Percentiles rank a stretch among this genome's conserved stretches.
These are phyloP conservation scores for Scortum barcoo DNA, from an alignment of 2,113 vertebrate species.

Conservation along the genomic window DNA sequence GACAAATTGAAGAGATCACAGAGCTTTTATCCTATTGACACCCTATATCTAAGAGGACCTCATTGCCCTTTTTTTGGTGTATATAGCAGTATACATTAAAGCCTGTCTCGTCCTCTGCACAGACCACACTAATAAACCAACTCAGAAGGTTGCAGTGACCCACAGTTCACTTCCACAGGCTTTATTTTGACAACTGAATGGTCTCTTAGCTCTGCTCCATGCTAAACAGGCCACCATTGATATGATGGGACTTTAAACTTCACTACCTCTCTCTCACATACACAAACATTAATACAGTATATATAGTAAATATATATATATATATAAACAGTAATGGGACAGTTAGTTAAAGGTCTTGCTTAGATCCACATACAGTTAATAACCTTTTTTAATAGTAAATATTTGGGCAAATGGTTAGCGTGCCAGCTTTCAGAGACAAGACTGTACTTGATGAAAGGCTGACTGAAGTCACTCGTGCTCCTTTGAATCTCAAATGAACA, in stretches of 20 bases:
- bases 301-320: conserved; percentile 62
- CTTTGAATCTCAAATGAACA: conserved; percentile 62
- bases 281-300: conserved; percentile 64
- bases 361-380: conserved; percentile 67
- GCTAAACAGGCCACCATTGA: conserved; percentile 80
- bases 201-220: conserved; percentile 66
- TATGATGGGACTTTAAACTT: conserved; percentile 61
- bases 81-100: conserved; percentile 58
- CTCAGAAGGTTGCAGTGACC: conserved; percentile 63
- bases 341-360: conserved; percentile 59
- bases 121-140: conserved; percentile 74
- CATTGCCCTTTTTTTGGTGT: conserved; percentile 29
- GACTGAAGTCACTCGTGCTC: conserved; percentile 53
- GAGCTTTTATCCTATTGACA: not conserved
- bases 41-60: conserved; percentile 9
- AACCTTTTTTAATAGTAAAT: conserved; percentile 75
- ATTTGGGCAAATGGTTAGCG: conserved; percentile 75
- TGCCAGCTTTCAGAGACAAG: conserved; percentile 52
- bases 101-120: conserved; percentile 43
- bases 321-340: conserved; percentile 61
- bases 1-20: not conserved
- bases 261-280: conserved; percentile 37
- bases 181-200: conserved; percentile 81
- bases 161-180: conserved; percentile 56
- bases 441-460: conserved; percentile 70